These are phyloP conservation scores for Poecilia latipinna DNA, from an alignment of 2,113 vertebrate genomes.

Conservation along the genomic window DNA sequence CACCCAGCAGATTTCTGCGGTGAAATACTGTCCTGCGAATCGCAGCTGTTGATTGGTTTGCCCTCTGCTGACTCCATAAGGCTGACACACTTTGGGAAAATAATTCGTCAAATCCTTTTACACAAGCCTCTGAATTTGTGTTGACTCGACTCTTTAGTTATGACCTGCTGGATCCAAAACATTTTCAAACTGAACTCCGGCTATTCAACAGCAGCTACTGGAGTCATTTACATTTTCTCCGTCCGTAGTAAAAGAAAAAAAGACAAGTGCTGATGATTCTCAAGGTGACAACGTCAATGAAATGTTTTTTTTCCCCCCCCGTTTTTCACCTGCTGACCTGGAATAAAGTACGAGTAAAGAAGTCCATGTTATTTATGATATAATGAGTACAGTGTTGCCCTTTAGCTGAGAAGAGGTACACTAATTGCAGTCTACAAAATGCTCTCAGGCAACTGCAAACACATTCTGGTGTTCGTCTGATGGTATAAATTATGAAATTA, in stretches of 20 bases:
- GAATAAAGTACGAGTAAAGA: constrained; percentile 14
- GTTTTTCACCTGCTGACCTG: constrained; percentile 27
- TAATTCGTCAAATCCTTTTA: constrained; percentile 55
- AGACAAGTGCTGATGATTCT: constrained; percentile 45
- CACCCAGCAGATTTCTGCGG: constrained; percentile 18
- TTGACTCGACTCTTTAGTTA: constrained; percentile 57
- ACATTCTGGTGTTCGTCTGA: background rate
- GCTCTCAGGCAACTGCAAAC: background rate
- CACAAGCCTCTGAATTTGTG: constrained; percentile 45
- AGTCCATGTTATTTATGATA: constrained; percentile 1
- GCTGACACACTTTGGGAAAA: constrained; percentile 52
- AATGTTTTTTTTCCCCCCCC: constrained; percentile 15
- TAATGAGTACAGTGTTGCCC: constrained; percentile 4
- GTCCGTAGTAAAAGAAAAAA: constrained; percentile 43
- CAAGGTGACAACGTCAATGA: constrained; percentile 42
- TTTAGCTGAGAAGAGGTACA: background rate
- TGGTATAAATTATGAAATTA: background rate
- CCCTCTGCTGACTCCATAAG: constrained; percentile 53
- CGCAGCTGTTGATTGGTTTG: constrained; percentile 46
- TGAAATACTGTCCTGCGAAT: constrained; percentile 38
- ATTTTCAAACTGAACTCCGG: constrained; percentile 58
- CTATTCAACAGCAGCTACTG: constrained; percentile 40
- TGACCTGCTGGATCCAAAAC: constrained; percentile 59
- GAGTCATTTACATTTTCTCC: constrained; percentile 64
- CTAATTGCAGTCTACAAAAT: constrained; percentile 8